Evolutionary conservation across 2,888 invertebrate species (phyloP).

Genomic region (Bellardia pandia): DNA sequence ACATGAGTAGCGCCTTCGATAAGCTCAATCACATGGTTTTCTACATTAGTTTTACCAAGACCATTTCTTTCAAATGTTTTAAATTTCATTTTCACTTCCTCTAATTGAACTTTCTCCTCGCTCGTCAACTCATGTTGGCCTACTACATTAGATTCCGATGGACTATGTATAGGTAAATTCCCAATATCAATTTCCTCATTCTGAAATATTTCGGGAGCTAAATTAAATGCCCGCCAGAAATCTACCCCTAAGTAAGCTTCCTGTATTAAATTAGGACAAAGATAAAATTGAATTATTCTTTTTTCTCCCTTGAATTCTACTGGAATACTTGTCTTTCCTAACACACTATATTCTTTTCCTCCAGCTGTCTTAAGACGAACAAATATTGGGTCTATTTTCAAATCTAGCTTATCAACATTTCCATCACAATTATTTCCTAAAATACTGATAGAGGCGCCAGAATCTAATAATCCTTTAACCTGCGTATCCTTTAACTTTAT

Average conservation of each 20-base stretch:
- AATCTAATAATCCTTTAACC: slow-evolving; percentile 48
- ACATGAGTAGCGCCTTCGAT: slow-evolving; percentile 54
- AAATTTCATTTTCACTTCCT: not conserved
- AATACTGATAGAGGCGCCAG: slow-evolving; percentile 47
- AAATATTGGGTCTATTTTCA: not conserved
- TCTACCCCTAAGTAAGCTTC: slow-evolving; percentile 59
- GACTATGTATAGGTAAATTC: not conserved
- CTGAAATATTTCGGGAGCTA: slow-evolving; percentile 39
- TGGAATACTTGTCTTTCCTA: slow-evolving; percentile 16
- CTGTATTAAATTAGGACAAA: slow-evolving; percentile 49
- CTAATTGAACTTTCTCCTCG: not conserved
- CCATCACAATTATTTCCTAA: slow-evolving; percentile 26
- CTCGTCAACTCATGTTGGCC: not conserved
- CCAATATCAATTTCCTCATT: not conserved
- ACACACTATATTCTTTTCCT: slow-evolving; percentile 17
- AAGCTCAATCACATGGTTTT: slow-evolving; percentile 58
- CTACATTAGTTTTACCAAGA: slow-evolving; percentile 10
- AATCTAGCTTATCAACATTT: not conserved
- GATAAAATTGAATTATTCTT: not conserved
- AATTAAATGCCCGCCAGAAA: slow-evolving; percentile 61
- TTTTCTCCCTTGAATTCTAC: slow-evolving; percentile 6
- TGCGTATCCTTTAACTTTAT: not conserved
- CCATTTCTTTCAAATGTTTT: slow-evolving; percentile 10
- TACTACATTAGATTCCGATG: not conserved
- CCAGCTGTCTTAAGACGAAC: slow-evolving; percentile 42